phyloP scores from a whole-genome alignment of 1,140 invertebrate species.

The Drosophila insularis region DNA sequence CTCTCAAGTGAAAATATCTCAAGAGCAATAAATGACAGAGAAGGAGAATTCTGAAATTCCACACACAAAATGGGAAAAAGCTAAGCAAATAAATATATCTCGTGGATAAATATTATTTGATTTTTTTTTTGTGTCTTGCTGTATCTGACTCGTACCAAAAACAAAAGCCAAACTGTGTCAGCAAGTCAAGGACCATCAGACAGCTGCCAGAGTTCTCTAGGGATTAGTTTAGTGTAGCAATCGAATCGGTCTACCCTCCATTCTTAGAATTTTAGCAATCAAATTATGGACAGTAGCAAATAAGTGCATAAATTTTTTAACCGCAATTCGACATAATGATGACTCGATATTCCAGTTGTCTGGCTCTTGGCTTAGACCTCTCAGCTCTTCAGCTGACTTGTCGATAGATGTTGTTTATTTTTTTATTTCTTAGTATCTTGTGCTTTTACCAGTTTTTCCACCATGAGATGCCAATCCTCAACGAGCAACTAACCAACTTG shows the following conservation, averaged over 20 bases:
- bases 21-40: conserved; percentile 61
- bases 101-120: conserved; percentile 61
- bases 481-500: conserved; percentile 33
- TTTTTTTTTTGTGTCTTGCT: conserved; percentile 12
- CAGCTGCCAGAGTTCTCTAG: conserved; percentile 39
- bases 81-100: conserved; percentile 70
- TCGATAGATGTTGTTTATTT: conserved; percentile 25
- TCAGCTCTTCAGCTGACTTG: conserved; percentile 45
- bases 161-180: conserved; percentile 64
- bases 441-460: conserved; percentile 10
- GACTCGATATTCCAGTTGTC: conserved; percentile 43
- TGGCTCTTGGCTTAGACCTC: not conserved
- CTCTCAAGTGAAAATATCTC: conserved; percentile 53
- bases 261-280: conserved; percentile 36
- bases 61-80: conserved; percentile 6
- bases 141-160: too few relatives aligned
- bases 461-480: conserved; percentile 14
- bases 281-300: conserved; percentile 69
- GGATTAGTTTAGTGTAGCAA: conserved; percentile 34
- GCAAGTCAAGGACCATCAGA: conserved; percentile 70
- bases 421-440: conserved; percentile 2
- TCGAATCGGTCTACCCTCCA: conserved; percentile 31
- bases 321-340: conserved; percentile 72
- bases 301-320: conserved; percentile 65
- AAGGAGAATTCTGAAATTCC: conserved; percentile 55